Base-by-base conservation (phyloP, 2,113 vertebrate species). In the Geothlypis trichas region DNA sequence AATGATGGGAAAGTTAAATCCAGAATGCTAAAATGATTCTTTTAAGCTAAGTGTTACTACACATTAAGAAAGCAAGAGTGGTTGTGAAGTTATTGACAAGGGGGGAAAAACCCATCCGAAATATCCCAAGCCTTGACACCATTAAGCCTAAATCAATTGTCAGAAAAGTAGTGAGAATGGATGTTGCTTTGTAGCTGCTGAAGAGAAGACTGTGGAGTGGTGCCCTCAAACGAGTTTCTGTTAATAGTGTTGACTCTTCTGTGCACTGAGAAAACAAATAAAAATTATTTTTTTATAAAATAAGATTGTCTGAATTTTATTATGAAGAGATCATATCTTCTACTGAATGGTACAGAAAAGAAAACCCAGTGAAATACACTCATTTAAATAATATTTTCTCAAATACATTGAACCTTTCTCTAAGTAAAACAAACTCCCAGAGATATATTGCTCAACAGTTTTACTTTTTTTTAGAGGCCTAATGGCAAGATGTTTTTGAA, bases 101-200 rank as follows among this genome's bases (percentile, higher is more conserved):
- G 9, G 13, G 0, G 15, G 21, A 41, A 49, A 30, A 30, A 2
- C 0, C 1, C 20, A 75, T 8, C 10, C 6, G 11, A 76, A 57
- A n/a, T 9, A 24, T 33, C 21, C 15, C 15, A 61, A n/a, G 9
- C 1, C 15, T 42, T 84, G 54, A 74, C 8, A 61, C 5, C 4
- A 63, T 49, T 71, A 59, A 52, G 16, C 8, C 6, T 66, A 61
- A 65, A 49, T 52, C 1, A 1, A 12, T 74, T 66, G 61, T 33
- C 8, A 74, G 41, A 68, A 57, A 72, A 33, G 7, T 33, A 13
- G 9, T 65, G 31, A n/a, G 49, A 54, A 52, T 30, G 9, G 16
- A 42, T 27, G 42, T 11, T 49, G 4, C 27, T 71, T 84, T 69
- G 21, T 37, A 67, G 21, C 46, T 71, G 31, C 14, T 13, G 22